These are phyloP conservation scores for Etia nguti DNA, from an alignment of 2,113 vertebrate species.

Conservation along the genomic window DNA sequence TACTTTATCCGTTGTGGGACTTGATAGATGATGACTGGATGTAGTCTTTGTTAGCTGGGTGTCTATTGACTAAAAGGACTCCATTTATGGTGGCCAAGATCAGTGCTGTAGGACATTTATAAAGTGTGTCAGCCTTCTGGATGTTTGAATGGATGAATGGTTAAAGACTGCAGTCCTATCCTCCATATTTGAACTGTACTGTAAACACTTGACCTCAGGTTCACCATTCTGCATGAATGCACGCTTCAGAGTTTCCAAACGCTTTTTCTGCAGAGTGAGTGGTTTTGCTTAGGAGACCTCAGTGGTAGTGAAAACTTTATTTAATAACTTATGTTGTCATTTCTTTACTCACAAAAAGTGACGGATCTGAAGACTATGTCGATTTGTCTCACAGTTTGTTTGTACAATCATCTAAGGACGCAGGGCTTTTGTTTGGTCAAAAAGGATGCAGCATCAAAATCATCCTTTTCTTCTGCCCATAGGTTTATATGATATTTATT, in stretches of 20 bases:
- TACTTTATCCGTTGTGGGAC: slow-evolving; percentile 6
- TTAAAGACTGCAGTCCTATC: not conserved
- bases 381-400: not conserved
- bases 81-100: slow-evolving; percentile 35
- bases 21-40: slow-evolving; percentile 36
- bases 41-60: not conserved
- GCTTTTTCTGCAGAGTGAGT: not conserved
- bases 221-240: not conserved
- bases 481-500: not conserved
- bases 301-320: not conserved
- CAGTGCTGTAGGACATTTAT: slow-evolving; percentile 20
- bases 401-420: not conserved
- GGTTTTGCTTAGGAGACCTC: not conserved
- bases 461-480: not conserved
- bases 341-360: not conserved
- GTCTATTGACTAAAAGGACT: slow-evolving; percentile 40
- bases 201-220: not conserved
- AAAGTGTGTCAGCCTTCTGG: not conserved
- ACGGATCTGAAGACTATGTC: not conserved
- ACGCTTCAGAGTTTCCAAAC: not conserved
- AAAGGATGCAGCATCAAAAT: not conserved
- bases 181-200: not conserved
- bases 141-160: not conserved
- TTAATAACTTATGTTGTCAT: not conserved
- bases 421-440: not conserved